Percentiles rank a stretch among this genome's conserved stretches.
These are phyloP conservation scores for Apolygus lucorum DNA, from an alignment of 1,140 invertebrate genomes.

Conservation along the genomic window DNA sequence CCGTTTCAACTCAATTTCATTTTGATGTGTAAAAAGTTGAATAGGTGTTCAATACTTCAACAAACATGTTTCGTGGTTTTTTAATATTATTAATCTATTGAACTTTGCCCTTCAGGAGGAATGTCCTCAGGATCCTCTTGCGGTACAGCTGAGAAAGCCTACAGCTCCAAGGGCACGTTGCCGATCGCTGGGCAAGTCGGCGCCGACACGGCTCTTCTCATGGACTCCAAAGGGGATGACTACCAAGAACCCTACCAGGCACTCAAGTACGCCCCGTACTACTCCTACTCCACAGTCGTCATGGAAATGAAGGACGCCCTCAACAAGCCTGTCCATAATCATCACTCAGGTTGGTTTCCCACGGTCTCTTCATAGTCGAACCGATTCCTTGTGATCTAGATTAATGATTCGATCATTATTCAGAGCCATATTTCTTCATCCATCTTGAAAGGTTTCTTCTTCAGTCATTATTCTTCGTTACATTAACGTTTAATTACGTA, in stretches of 20 bases:
- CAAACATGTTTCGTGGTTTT: too few species aligned
- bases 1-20: too few species aligned
- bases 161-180: slow-evolving; percentile 40
- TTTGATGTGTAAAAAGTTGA: too few species aligned
- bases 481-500: too few species aligned
- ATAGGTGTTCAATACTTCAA: too few species aligned
- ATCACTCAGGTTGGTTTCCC: slow-evolving; percentile 42
- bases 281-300: slow-evolving; percentile 66
- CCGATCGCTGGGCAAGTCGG: slow-evolving; percentile 40
- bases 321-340: slow-evolving; percentile 45
- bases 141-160: slow-evolving; percentile 42
- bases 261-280: slow-evolving; percentile 63
- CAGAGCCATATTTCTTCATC: background rate
- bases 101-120: background rate
- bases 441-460: background rate
- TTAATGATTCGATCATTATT: background rate
- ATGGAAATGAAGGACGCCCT: slow-evolving; percentile 65
- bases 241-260: slow-evolving; percentile 74
- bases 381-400: too few species aligned
- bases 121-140: slow-evolving; percentile 40
- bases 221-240: slow-evolving; percentile 55
- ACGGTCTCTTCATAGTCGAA: background rate
- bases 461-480: too few species aligned
- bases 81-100: too few species aligned
- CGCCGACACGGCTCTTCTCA: slow-evolving; percentile 40